Base-by-base conservation (phyloP, 2,113 vertebrate genomes). In the Parotia lawesii region DNA sequence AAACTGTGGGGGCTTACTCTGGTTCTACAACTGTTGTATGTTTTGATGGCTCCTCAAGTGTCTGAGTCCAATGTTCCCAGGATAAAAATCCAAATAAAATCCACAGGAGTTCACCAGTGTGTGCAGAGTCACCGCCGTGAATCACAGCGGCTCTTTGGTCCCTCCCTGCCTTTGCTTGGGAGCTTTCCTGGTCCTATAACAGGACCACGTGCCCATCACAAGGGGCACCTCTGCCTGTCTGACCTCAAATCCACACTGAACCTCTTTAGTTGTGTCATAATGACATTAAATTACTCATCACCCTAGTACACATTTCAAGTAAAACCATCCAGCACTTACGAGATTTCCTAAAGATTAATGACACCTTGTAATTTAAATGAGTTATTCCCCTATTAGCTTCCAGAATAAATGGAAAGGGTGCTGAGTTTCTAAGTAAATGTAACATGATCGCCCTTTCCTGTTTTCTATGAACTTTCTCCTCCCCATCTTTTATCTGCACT, bases 401-500 rank as follows among this genome's bases (percentile, higher is more conserved):
- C 47, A 94, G 82, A 96, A 95, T 66, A 80, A 91, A 94, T 71
- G 56, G 51, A 85, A 93, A 70, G 64, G 64, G 51, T 88, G 73
- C 6, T 6, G 51, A 83, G 60, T 51, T 94, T 94, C 95, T 95
- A 72, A 87, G 93, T 92, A 95, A 91, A 84, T 20, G 87, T 13
- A 89, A 90, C 74, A 72, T 11, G 23, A 94, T 86, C 29, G 0
- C 82, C 78, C 62, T 84, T 96, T 96, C 94, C 94, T 96, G 94
- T 97, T 96, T 97, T 97, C 95, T 96, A 40, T 92, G 94, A 97
- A 97, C 95, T 79, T 92, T 90, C 83, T 96, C 83, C 80, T 92
- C 89, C 89, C 18, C 62, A 70, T 79, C 75, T 89, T 96, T 95
- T 66, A 95, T 91, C 89, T 81, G 64, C 50, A 76, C 40, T 74